Evolutionary conservation across 2,888 invertebrate genomes (phyloP), one percentile per base, ranked within the genome.

Genomic region (Cephus sareptanus): DNA sequence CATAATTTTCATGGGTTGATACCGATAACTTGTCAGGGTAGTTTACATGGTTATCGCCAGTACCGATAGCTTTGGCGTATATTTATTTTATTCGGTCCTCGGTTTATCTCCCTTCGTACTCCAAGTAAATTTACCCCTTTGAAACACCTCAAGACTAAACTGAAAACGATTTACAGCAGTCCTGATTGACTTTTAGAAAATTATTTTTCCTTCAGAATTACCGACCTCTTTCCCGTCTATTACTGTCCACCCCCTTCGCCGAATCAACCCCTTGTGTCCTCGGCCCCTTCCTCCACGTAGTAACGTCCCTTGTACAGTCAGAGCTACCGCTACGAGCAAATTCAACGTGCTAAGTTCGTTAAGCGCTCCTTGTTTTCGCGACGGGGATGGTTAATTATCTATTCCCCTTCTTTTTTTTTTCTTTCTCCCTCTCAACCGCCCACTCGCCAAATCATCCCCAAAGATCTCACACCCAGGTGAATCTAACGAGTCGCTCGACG

Each of bases 171-270:
- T 56, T 23, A 23, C 23, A 9, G 56, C 56, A 3, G 56, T 56
- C 23, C 23, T 56, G 78, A 78, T 87, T 82, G 84, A 84, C 85
- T 87, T 87, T 88, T 89, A 89, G 89, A 89, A 89, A 90, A 90
- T 90, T 89, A 89, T 89, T 88, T 89, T 89, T 90, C 89, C 89
- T 90, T 90, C 87, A 90, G 88, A 89, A 89, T 88, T 84, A 89
- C 86, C 87, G 85, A 79, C 56, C 23, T 23, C 56, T 56, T 56
- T 56, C 23, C 23, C 23, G 56, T 56, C 56, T 56, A 9, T 56
- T 56, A 56, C 56, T 23, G 56, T 15, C 15, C 4, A 6, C 9
- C 56, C 56, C 40, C 56, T 23, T 1, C 2, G 2, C 56, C 9
- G 6, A 56, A 56, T 56, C 56, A 56, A 56, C 56, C 56, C 56